Conservation (phyloP, 2,113 vertebrate genomes). For the Catharus bicknelli region DNA sequence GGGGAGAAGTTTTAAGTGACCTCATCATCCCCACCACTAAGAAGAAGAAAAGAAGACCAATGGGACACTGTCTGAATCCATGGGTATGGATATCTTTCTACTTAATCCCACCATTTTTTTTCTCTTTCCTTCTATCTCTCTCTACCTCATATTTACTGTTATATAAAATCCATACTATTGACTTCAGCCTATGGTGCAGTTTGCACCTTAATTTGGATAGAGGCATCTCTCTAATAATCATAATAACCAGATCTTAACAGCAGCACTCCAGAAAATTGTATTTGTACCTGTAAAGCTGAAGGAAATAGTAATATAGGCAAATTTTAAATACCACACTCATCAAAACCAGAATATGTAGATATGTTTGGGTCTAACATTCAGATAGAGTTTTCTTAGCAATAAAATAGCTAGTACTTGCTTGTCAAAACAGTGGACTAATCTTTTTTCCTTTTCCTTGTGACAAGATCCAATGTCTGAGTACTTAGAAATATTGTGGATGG, state of each 20-base stretch:
- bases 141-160: background rate
- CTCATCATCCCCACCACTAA: background rate
- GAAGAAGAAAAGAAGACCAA: background rate
- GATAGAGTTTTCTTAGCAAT: background rate
- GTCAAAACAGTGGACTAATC: background rate
- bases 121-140: background rate
- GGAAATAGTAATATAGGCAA: background rate
- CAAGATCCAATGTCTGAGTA: background rate
- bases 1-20: background rate
- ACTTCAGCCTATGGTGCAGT: background rate
- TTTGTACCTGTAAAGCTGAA: background rate
- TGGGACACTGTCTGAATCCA: background rate
- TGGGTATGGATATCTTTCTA: background rate
- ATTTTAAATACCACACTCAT: background rate
- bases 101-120: background rate
- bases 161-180: background rate
- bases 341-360: background rate
- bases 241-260: background rate
- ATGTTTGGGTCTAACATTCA: background rate
- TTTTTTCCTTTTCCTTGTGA: background rate
- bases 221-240: background rate
- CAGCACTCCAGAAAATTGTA: background rate
- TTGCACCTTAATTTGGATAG: background rate
- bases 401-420: background rate
- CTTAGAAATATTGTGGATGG: background rate